Evolutionary conservation across 2,797 vertebrate genomes (phyloP).

Genomic region (Gadopsis marmoratus): DNA sequence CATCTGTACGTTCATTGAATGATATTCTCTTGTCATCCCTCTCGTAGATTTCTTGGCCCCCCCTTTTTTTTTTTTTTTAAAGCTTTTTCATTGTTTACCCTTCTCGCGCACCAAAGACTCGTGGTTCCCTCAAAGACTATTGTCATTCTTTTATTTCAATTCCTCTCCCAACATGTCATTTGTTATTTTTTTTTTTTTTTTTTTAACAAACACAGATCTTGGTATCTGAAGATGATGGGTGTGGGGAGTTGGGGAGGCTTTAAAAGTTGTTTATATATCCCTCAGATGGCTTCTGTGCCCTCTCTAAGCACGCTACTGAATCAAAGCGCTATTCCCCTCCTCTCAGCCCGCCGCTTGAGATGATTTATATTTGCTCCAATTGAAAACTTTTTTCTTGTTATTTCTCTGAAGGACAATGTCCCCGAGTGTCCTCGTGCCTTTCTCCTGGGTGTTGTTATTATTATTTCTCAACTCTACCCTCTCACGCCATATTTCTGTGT

Average conservation of each 20-base stretch:
- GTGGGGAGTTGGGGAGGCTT: constrained; percentile 46
- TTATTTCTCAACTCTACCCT: constrained; percentile 25
- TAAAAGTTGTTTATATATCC: constrained; percentile 60
- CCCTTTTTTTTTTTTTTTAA: not conserved
- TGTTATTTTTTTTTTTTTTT: constrained; percentile 21
- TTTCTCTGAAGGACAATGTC: constrained; percentile 60
- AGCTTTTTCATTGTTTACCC: constrained; percentile 46
- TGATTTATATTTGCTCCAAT: constrained; percentile 68
- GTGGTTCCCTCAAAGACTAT: constrained; percentile 29
- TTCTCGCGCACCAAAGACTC: constrained; percentile 20
- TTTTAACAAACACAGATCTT: constrained; percentile 34
- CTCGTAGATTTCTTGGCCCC: not conserved
- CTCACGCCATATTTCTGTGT: constrained; percentile 27
- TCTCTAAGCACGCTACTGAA: constrained; percentile 47
- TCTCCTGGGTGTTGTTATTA: constrained; percentile 39
- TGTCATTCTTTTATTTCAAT: constrained; percentile 53
- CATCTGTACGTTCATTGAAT: constrained; percentile 44
- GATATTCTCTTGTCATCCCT: constrained; percentile 20
- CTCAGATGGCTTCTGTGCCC: constrained; percentile 45
- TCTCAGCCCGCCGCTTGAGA: constrained; percentile 42
- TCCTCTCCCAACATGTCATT: constrained; percentile 25
- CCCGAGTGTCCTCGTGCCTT: constrained; percentile 48
- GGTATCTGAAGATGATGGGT: constrained; percentile 45
- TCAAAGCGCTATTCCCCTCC: constrained; percentile 34
- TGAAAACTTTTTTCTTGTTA: constrained; percentile 46